phyloP scores from a whole-genome alignment of 2,888 invertebrate genomes.

The Caenorhabditis panamensis region DNA sequence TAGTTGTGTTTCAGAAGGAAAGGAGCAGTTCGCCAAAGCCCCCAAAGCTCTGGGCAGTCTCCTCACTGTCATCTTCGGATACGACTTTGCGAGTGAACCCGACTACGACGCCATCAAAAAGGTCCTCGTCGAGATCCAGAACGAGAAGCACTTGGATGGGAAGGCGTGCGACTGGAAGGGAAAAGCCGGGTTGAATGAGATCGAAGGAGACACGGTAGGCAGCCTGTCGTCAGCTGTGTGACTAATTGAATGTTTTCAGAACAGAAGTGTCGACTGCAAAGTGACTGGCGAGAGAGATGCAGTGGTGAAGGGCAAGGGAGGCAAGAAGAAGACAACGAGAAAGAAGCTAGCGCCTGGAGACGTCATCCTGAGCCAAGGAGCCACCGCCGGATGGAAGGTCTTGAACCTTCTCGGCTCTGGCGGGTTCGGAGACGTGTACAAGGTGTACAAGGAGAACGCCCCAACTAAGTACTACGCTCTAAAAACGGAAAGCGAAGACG shows the following conservation, averaged over 20 bases:
- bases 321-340: conserved; percentile 24
- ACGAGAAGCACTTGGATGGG: not conserved
- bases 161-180: conserved; percentile 38
- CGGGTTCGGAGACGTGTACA: conserved; percentile 70
- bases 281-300: conserved; percentile 44
- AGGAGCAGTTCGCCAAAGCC: conserved; percentile 31
- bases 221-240: not conserved
- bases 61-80: conserved; percentile 6
- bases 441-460: conserved; percentile 51
- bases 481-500: conserved; percentile 65
- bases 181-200: conserved; percentile 23
- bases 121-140: conserved; percentile 1
- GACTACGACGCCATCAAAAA: conserved; percentile 38
- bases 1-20: conserved; percentile 39
- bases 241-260: conserved; percentile 18
- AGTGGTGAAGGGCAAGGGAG: not conserved
- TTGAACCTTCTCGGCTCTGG: conserved; percentile 63
- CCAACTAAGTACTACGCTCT: conserved; percentile 58
- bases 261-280: conserved; percentile 21
- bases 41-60: not conserved
- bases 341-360: conserved; percentile 37
- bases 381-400: conserved; percentile 53
- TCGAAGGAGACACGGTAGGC: conserved; percentile 40
- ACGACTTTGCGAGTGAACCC: conserved; percentile 33
- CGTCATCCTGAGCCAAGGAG: conserved; percentile 35